Evolutionary conservation across 2,113 vertebrate genomes (phyloP).

Genomic region (Thalassoma bifasciatum): DNA sequence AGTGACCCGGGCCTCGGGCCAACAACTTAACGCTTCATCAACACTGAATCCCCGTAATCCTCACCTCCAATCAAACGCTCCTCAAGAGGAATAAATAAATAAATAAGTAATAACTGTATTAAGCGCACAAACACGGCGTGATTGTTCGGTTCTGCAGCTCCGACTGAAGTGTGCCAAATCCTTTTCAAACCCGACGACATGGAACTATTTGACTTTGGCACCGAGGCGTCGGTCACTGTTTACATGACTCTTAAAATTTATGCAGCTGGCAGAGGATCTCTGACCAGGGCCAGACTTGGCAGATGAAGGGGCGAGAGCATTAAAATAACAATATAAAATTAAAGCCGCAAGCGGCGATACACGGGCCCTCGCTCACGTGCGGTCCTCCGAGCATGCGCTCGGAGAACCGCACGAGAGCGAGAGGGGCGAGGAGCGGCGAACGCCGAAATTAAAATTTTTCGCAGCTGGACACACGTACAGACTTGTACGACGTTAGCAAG

Average conservation of each 20-base stretch:
- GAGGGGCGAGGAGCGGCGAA: no score
- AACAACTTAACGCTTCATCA: constrained; percentile 58
- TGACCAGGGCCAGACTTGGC: constrained; percentile 34
- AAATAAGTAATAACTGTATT: constrained; percentile 33
- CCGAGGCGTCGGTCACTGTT: constrained; percentile 42
- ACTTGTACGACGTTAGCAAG: no score
- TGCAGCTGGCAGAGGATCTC: constrained; percentile 45
- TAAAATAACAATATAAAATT: constrained; percentile 52
- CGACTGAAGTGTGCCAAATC: constrained; percentile 35
- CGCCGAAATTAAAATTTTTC: no score
- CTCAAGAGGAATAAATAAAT: constrained; percentile 43
- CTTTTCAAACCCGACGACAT: constrained; percentile 50
- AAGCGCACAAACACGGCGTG: constrained; percentile 14
- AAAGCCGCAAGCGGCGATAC: no score
- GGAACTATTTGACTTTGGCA: constrained; percentile 59
- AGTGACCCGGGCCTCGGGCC: constrained; percentile 56
- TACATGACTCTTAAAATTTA: constrained; percentile 44
- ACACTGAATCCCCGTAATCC: constrained; percentile 58
- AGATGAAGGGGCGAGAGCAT: constrained; percentile 19
- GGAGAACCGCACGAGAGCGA: no score
- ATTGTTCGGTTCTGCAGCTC: constrained; percentile 2
- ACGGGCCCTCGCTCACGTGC: no score
- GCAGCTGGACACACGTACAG: no score
- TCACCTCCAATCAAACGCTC: constrained; percentile 38
- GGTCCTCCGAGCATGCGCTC: no score